Base-by-base conservation (phyloP, 2,888 invertebrate genomes). In the Capitulum mitella region DNA sequence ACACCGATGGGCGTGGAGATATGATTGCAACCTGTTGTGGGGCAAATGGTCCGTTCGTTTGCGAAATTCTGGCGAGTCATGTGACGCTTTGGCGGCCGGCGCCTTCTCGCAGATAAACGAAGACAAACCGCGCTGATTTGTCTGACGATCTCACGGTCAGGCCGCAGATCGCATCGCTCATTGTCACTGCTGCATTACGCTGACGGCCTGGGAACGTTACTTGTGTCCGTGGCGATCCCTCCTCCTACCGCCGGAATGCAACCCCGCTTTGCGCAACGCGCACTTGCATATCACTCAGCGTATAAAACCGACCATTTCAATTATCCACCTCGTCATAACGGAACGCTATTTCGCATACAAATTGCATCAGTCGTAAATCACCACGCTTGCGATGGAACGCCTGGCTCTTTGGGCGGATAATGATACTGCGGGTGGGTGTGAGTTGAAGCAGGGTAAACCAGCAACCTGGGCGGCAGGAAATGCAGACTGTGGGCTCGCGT, bases 71-170 rank as follows among this genome's bases (percentile, higher is more conserved):
- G 64, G 64, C 64, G 34, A 34, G 64, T 64, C 64, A 64, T 64
- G 64, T 34, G 64, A 34, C 34, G 16, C 16, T 19, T 34, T 19
- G 1, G 34, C 19, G 14, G 19, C 1, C 14, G 19, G 64, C 19
- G 64, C 64, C 64, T 32, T 34, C 64, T 19, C 34, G 34, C 19
- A 16, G 64, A 34, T 64, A 64, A 64, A 64, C 64, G 19, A 19
- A 34, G 64, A 64, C 64, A 64, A 34, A 64, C 64, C 64, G 34
- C 64, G 64, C 64, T 34, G 64, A 64, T 34, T 64, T 34, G 32
- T 19, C 64, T 16, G 5, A 34, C 64, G 34, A 64, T 64, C 64
- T 1, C 16, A 16, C 64, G 64, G 19, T 43, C 6, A 43, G 43
- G 12, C 1, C 51, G 16, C 34, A 19, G 64, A 34, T 64, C 64